Evolutionary conservation across 2,888 invertebrate genomes (phyloP), one percentile per base, ranked within the genome.

Genomic region (Ormia ochracea): DNA sequence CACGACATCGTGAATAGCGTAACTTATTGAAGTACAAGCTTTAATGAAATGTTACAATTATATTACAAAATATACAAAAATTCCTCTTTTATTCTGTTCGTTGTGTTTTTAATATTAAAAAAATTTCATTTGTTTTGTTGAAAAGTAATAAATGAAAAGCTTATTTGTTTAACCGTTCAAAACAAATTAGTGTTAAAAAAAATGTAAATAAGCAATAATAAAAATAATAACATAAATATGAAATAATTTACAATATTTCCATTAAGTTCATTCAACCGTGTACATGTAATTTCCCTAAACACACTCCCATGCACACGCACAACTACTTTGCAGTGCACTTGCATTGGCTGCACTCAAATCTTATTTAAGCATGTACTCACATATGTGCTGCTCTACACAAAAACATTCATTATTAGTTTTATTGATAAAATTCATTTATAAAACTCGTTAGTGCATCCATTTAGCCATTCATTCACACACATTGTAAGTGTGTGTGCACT

Each of bases 211-310:
- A 43, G 23, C 21, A 52, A 59, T 21, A 48, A 45, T 33, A 45
- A 52, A 4, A 69, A 45, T 28, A 38, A 48, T 33, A 59, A 50
- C 3, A 59, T 65, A 23, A n/a, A 72, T 36, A 26, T 48, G n/a
- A 61, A 23, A 61, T 48, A 56, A 54, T 69, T 54, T 69, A 6
- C 45, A 56, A 61, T 66, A 65, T 66, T 63, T 61, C 63, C 63
- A 76, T 76, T 76, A 76, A 76, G 76, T 76, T 76, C 80, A 80
- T 45, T 76, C 68, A 80, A 76, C 76, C 61, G 76, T 76, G 36
- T 33, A 65, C 43, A 76, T 76, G 68, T 76, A 76, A 80, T 80
- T 73, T 80, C 80, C 80, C 63, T 68, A 58, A 38, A 72, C 48
- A 66, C 31, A 38, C 14, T 4, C 36, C 33, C 5, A 52, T 31